Conservation (phyloP, 2,113 vertebrate species). For the Rhegmatorhina hoffmannsi region DNA sequence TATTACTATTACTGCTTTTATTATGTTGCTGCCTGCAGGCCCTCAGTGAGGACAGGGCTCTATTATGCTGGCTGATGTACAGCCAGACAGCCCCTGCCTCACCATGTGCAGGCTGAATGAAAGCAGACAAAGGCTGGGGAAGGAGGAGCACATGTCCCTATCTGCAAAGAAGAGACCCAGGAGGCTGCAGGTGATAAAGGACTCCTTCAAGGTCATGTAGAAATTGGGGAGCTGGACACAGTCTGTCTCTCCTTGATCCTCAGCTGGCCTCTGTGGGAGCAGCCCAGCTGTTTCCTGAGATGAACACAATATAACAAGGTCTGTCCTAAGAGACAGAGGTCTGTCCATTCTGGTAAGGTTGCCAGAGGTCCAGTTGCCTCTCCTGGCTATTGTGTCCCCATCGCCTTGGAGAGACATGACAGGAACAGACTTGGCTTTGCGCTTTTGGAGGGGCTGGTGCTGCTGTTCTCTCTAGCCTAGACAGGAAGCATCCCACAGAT, state of each 20-base stretch:
- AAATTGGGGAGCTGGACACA: background rate
- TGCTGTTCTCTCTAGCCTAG: background rate
- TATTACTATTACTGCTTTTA: slow-evolving; percentile 65
- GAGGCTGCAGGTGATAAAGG: background rate
- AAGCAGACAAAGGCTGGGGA: slow-evolving; percentile 35
- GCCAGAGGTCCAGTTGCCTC: background rate
- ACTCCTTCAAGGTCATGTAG: background rate
- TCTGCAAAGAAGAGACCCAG: background rate
- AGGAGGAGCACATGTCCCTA: background rate
- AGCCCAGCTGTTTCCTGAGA: background rate
- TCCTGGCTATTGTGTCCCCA: background rate
- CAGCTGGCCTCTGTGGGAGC: background rate
- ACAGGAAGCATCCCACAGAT: background rate
- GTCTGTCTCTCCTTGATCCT: background rate
- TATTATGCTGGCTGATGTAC: slow-evolving; percentile 54
- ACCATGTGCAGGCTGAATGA: background rate
- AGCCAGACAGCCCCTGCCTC: slow-evolving; percentile 35
- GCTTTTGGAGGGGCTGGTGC: background rate
- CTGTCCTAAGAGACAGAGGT: background rate
- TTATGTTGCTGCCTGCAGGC: slow-evolving; percentile 58
- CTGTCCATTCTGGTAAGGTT: background rate
- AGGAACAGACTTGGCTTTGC: background rate
- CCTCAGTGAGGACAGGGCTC: background rate
- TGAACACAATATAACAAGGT: background rate
- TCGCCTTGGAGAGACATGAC: background rate